Conservation (phyloP, 2,113 vertebrate species). For the Aythya baeri region DNA sequence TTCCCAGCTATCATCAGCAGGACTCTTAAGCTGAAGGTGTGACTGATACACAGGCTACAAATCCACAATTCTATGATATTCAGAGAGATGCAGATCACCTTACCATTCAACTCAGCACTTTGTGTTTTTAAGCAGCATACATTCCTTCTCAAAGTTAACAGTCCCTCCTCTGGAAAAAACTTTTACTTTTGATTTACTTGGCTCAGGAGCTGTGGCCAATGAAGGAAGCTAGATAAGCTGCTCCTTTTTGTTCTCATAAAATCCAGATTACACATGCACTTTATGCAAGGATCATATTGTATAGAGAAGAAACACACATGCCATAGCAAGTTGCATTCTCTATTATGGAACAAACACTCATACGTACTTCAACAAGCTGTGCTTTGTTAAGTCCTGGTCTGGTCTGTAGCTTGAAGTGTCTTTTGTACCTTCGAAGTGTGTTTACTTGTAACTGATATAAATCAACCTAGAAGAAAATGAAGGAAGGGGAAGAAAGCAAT, state of each 20-base stretch:
- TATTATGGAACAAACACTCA: conserved; percentile 46
- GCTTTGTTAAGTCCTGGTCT: conserved; percentile 88
- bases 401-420: conserved; percentile 87
- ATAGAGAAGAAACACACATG: not conserved
- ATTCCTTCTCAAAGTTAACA: not conserved
- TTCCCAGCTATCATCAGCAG: not conserved
- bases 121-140: not conserved
- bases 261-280: not conserved
- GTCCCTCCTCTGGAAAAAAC: not conserved
- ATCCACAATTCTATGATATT: not conserved
- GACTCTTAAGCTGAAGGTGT: not conserved
- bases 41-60: not conserved
- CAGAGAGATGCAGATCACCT: not conserved
- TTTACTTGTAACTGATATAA: conserved; percentile 88
- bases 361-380: conserved; percentile 85
- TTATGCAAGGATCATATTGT: not conserved
- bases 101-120: not conserved
- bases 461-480: conserved; percentile 80
- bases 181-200: conserved; percentile 23
- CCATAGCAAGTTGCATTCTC: not conserved
- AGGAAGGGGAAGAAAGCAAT: not conserved
- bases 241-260: conserved; percentile 30
- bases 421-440: conserved; percentile 86
- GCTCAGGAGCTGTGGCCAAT: not conserved
- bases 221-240: conserved; percentile 32